Percentiles rank a stretch among this genome's conserved stretches.
Conservation (phyloP, 2,797 vertebrate species). For the Pipistrellus nathusii region DNA sequence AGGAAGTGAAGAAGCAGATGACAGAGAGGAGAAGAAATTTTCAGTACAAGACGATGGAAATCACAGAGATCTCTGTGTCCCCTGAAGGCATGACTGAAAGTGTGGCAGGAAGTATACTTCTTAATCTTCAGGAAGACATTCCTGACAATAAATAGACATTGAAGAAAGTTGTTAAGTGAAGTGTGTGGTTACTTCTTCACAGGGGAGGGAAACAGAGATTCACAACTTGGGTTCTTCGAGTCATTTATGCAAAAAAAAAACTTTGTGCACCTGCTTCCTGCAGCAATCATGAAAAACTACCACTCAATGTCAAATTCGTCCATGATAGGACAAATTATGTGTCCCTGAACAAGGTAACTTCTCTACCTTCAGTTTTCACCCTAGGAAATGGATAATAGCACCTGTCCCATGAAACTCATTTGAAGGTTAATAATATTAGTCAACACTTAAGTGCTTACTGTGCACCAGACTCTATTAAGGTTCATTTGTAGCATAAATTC, state of each 20-base stretch:
- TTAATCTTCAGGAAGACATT: constrained; percentile 20
- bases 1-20: background rate
- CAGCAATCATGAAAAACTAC: background rate
- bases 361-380: constrained; percentile 1
- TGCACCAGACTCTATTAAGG: background rate
- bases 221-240: background rate
- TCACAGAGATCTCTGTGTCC: background rate
- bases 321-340: background rate
- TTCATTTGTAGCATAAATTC: background rate
- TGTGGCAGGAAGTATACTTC: background rate
- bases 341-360: constrained; percentile 31
- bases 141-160: background rate
- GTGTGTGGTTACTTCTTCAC: background rate
- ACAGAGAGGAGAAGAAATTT: background rate
- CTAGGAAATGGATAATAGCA: background rate
- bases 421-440: background rate
- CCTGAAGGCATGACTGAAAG: background rate
- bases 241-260: constrained; percentile 9
- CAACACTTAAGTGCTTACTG: background rate
- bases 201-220: background rate
- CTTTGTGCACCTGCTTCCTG: background rate
- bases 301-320: background rate
- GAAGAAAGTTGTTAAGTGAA: background rate
- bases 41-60: background rate
- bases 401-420: background rate